These are phyloP conservation scores for Eumeta japonica DNA, from an alignment of 1,140 invertebrate genomes.

Conservation along the genomic window DNA sequence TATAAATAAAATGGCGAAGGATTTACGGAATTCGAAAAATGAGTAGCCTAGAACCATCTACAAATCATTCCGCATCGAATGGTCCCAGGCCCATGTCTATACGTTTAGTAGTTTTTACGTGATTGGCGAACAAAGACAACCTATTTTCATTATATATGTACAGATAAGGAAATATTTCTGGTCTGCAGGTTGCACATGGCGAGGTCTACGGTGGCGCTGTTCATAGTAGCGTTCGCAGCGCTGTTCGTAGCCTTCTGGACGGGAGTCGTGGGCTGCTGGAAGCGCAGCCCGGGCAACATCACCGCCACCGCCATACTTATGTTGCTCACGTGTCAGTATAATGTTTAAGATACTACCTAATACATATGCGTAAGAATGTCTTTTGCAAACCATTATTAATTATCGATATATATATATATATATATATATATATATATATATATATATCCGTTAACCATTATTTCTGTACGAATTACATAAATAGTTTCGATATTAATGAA, in stretches of 20 bases:
- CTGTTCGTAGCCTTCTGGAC: conserved; percentile 93
- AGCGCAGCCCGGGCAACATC: conserved; percentile 87
- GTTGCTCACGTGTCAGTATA: conserved; percentile 83
- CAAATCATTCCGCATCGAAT: neutral
- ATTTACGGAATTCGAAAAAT: neutral
- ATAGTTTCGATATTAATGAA: no score
- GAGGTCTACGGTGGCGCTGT: conserved; percentile 85
- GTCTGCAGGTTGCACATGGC: conserved; percentile 79
- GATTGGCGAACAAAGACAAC: conserved; percentile 1
- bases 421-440: no score
- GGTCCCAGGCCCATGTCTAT: neutral
- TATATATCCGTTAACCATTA: no score
- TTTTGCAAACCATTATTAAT: no score
- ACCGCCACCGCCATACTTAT: conserved; percentile 90
- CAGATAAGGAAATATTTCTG: conserved; percentile 6
- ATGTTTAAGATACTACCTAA: no score
- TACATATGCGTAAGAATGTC: conserved; percentile 6
- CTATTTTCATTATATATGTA: conserved; percentile 3
- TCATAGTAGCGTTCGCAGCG: conserved; percentile 85
- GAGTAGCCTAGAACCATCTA: neutral
- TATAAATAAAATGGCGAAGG: no score
- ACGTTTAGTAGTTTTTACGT: neutral
- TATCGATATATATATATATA: no score
- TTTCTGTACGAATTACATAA: no score
- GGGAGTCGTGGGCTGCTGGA: conserved; percentile 89